Percentiles rank a stretch among this genome's conserved stretches.
phyloP scores from a whole-genome alignment of 2,113 vertebrate genomes.

The Caretta caretta region DNA sequence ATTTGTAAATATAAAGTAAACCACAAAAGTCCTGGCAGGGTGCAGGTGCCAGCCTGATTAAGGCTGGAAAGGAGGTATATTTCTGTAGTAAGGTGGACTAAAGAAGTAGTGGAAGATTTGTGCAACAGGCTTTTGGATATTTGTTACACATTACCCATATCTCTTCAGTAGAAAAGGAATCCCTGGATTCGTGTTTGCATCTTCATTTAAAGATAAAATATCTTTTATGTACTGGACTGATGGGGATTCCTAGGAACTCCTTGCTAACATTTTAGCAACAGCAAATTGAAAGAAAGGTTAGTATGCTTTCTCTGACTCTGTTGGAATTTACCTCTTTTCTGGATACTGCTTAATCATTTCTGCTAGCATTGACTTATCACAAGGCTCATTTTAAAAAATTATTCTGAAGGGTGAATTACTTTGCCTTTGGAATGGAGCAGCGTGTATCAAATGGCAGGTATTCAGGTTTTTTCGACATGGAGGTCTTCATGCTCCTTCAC shows the following conservation, averaged over 20 bases:
- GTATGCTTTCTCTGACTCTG: not conserved
- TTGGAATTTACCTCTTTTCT: not conserved
- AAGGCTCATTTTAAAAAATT: not conserved
- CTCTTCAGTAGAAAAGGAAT: not conserved
- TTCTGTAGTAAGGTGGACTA: not conserved
- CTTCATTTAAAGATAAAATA: too few species aligned
- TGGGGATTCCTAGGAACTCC: not conserved
- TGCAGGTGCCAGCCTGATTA: not conserved
- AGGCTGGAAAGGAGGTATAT: not conserved
- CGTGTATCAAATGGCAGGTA: not conserved
- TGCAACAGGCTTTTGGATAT: not conserved
- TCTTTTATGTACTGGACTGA: not conserved
- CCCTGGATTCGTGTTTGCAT: too few species aligned
- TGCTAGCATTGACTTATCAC: not conserved
- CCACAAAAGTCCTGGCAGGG: not conserved
- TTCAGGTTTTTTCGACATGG: not conserved
- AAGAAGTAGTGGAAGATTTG: not conserved
- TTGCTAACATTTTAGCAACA: not conserved
- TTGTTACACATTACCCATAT: not conserved
- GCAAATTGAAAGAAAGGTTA: not conserved
- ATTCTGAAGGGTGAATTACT: not conserved
- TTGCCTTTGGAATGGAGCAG: not conserved
- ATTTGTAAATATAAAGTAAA: too few species aligned
- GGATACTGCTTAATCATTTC: not conserved
- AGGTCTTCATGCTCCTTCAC: not conserved